These are phyloP conservation scores for Anableps anableps DNA, from an alignment of 2,797 vertebrate genomes.

Conservation along the genomic window DNA sequence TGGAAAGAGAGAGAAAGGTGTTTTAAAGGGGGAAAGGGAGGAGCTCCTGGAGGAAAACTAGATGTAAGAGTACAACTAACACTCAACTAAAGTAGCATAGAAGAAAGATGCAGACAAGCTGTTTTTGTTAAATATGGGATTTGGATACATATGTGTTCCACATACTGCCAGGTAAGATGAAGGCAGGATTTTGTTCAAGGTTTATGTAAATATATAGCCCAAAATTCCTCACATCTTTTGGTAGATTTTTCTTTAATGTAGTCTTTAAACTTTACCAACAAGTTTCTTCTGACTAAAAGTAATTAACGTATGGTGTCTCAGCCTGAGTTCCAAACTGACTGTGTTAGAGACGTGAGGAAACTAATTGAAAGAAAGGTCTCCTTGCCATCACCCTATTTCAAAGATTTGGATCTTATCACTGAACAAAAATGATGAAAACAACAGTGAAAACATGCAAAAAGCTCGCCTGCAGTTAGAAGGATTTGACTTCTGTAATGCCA, in stretches of 20 bases:
- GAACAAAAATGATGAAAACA: neutral
- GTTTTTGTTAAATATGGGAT: constrained; percentile 28
- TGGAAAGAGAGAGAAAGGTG: constrained; percentile 27
- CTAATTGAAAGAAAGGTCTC: neutral
- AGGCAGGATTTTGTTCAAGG: neutral
- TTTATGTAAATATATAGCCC: neutral
- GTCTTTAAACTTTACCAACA: neutral
- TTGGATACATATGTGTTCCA: constrained; percentile 20
- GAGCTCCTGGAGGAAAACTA: constrained; percentile 41
- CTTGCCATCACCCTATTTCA: no score
- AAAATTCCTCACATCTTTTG: neutral
- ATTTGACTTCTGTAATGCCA: neutral
- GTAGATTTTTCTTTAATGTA: neutral
- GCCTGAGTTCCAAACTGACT: neutral
- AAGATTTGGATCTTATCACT: neutral
- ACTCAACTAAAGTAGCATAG: constrained; percentile 42
- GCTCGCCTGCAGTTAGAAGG: neutral
- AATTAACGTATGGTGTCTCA: neutral
- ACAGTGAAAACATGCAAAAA: neutral
- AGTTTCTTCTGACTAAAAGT: neutral
- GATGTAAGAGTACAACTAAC: constrained; percentile 37
- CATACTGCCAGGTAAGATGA: neutral
- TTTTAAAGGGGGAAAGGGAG: constrained; percentile 18
- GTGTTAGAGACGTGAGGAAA: neutral
- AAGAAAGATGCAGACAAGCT: constrained; percentile 68